Evolutionary conservation across 2,113 vertebrate species (phyloP), one percentile per base, ranked within the genome.

Genomic region (Pagrus major): DNA sequence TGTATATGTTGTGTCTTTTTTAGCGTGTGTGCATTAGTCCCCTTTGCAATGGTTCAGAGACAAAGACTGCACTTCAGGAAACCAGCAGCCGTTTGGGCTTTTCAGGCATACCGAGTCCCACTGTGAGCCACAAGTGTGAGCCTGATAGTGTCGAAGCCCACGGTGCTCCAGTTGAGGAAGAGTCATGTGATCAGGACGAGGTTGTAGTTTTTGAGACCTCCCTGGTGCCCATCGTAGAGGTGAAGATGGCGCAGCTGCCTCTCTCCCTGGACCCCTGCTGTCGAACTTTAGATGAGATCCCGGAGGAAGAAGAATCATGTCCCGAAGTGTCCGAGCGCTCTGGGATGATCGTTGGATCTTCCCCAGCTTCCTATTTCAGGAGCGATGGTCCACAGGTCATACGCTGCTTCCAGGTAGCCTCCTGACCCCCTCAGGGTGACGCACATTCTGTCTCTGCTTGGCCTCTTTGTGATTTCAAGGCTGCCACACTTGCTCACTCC

Each of bases 331-430:
- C 14, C 3, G 65, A 84, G 66, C 11, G 12, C 58, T 84, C 83
- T 25, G 78, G 76, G 54, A 76, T 49, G 69, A 78, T 81, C 74
- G 69, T 52, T 31, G 92, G 83, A 83, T 83, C 75, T 66, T 91
- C 84, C 20, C 83, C 79, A 4, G 88, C 90, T 85, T 88, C 88
- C 49, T 87, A 56, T 92, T 90, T 92, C 85, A 86, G 82, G 83
- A 86, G 87, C 21, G 70, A 84, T 35, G 92, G 85, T 83, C 91
- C 91, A 23, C 83, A 74, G 83, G 89, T 93, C 85, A 83, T 90
- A 64, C 89, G 84, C 81, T 89, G 93, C 84, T 93, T 88, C 78
- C 89, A 94, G 93, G 93, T 93, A 94, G 92, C 65, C 89, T 86
- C 66, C 80, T 41, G 66, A 83, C 71, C 69, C 70, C 65, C 25